Percentiles rank a stretch among this genome's conserved stretches.
Conservation (phyloP, 2,888 invertebrate species). For the Tetramorium bicarinatum region DNA sequence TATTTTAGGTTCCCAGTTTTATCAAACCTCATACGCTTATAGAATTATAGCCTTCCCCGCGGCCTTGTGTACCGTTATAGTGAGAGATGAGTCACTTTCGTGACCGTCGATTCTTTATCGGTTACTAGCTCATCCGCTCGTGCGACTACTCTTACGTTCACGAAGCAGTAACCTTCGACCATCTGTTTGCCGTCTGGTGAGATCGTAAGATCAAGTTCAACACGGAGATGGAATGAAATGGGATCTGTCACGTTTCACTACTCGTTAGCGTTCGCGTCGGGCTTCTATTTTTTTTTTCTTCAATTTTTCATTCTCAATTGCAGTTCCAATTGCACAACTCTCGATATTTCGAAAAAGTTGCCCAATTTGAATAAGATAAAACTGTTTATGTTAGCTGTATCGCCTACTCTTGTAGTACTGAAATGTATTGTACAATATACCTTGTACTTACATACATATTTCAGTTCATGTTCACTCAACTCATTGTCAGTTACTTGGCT, state of each 20-base stretch:
- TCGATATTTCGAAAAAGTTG: not conserved
- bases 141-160: conserved; percentile 30
- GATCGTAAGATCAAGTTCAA: conserved; percentile 47
- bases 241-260: not conserved
- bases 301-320: not conserved
- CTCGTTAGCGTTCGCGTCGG: not conserved
- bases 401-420: too few relatives aligned
- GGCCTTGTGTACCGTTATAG: conserved; percentile 80
- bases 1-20: conserved; percentile 47
- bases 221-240: not conserved
- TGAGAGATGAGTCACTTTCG: conserved; percentile 75
- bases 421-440: too few relatives aligned
- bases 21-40: conserved; percentile 41
- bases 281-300: too few relatives aligned
- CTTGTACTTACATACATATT: not conserved
- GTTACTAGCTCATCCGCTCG: conserved; percentile 62
- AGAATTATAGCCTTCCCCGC: conserved; percentile 61
- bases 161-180: conserved; percentile 31
- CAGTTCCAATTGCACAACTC: not conserved
- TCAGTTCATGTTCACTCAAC: too few relatives aligned
- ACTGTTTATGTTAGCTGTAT: not conserved
- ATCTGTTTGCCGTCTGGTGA: not conserved
- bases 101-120: conserved; percentile 52
- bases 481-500: too few relatives aligned
- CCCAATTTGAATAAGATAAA: not conserved